Evolutionary conservation across 2,888 invertebrate species (phyloP).

Genomic region (Timema podura): DNA sequence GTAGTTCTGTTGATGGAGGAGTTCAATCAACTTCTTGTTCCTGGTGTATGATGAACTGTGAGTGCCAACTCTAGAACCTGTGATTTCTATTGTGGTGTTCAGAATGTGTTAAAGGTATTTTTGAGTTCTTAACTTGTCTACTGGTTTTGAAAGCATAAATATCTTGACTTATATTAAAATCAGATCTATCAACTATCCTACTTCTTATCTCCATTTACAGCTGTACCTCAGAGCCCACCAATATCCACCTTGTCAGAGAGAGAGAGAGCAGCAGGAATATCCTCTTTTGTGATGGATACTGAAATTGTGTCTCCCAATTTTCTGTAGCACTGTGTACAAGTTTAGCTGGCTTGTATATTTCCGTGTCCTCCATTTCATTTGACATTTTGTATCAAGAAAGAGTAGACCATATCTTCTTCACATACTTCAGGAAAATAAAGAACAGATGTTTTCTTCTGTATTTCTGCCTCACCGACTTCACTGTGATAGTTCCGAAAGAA

Average conservation of each 20-base stretch:
- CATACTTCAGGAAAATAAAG: background rate
- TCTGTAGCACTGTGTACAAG: background rate
- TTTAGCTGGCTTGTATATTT: background rate
- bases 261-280: background rate
- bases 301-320: background rate
- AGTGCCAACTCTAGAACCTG: too few species aligned
- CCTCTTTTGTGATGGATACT: background rate
- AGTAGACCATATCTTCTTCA: background rate
- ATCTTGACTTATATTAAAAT: too few species aligned
- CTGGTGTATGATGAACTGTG: background rate
- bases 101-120: too few species aligned
- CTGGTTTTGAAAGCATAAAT: too few species aligned
- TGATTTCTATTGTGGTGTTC: too few species aligned
- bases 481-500: slow-evolving; percentile 6
- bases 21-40: background rate
- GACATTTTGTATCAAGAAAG: background rate
- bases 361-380: background rate
- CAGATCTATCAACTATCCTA: too few species aligned
- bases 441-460: background rate
- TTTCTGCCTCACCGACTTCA: background rate
- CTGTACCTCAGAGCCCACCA: background rate
- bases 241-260: background rate
- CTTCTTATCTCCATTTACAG: too few species aligned
- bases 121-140: too few species aligned
- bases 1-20: slow-evolving; percentile 1